phyloP scores from a whole-genome alignment of 2,113 vertebrate species.

The Calypte anna region DNA sequence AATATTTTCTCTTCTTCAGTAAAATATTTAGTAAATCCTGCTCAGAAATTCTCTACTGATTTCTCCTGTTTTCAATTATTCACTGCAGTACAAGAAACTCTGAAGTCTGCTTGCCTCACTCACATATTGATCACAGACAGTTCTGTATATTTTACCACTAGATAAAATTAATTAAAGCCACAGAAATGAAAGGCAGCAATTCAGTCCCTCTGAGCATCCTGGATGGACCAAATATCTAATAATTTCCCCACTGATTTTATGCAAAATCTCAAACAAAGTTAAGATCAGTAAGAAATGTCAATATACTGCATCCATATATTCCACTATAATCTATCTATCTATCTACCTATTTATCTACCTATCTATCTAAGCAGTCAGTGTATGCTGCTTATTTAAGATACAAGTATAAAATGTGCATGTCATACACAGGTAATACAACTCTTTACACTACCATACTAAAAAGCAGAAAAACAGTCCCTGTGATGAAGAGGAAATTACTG shows the following conservation, averaged over 20 bases:
- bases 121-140: slow-evolving; percentile 41
- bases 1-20: slow-evolving; percentile 67
- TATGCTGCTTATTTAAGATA: neutral
- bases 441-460: slow-evolving; percentile 22
- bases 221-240: slow-evolving; percentile 13
- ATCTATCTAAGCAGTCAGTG: neutral
- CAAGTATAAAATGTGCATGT: neutral
- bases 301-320: no score
- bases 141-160: slow-evolving; percentile 48
- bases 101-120: slow-evolving; percentile 10
- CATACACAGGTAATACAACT: neutral
- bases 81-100: slow-evolving; percentile 29
- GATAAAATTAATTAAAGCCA: slow-evolving; percentile 61
- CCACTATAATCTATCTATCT: neutral
- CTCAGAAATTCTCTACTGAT: slow-evolving; percentile 58
- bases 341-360: neutral
- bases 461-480: slow-evolving; percentile 56
- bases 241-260: slow-evolving; percentile 29
- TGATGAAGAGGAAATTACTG: slow-evolving; percentile 60
- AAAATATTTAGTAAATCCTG: slow-evolving; percentile 67
- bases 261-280: neutral
- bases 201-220: slow-evolving; percentile 25
- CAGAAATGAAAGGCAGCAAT: slow-evolving; percentile 35
- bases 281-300: neutral
- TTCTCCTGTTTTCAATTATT: slow-evolving; percentile 68